Percentiles rank a stretch among this genome's conserved stretches.
Evolutionary conservation across 2,113 vertebrate genomes (phyloP).

Genomic region (Apeltes quadracus): DNA sequence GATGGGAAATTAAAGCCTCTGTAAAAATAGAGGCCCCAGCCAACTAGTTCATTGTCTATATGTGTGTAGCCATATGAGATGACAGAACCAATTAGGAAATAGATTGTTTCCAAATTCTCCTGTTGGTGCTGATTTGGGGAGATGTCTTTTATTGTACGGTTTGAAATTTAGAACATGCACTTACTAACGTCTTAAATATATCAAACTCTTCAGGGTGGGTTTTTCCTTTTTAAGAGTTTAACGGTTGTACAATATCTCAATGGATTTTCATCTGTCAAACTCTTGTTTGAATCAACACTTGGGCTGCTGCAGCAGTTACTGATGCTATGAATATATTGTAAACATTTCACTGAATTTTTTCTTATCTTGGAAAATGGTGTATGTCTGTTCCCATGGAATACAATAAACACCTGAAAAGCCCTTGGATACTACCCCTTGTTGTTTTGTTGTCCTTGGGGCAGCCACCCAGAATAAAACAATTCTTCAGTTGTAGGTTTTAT

Average conservation of each 20-base stretch:
- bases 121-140: too few species aligned
- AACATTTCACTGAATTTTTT: conserved; percentile 75
- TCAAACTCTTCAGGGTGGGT: conserved; percentile 47
- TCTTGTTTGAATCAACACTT: conserved; percentile 27
- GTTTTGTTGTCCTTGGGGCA: too few species aligned
- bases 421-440: background rate
- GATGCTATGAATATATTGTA: conserved; percentile 67
- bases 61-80: conserved; percentile 5
- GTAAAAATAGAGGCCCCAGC: conserved; percentile 25
- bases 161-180: background rate
- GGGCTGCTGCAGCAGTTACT: conserved; percentile 60
- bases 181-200: conserved; percentile 9
- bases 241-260: conserved; percentile 32
- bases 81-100: background rate
- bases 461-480: conserved; percentile 1
- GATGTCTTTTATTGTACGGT: too few species aligned
- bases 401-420: conserved; percentile 55
- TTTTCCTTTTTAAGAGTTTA: conserved; percentile 43
- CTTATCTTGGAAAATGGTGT: conserved; percentile 80
- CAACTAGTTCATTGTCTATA: background rate
- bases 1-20: background rate
- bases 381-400: conserved; percentile 86
- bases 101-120: too few species aligned
- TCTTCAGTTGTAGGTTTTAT: background rate
- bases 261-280: conserved; percentile 9